phyloP scores from a whole-genome alignment of 1,140 invertebrate species.

The Euschistus heros region DNA sequence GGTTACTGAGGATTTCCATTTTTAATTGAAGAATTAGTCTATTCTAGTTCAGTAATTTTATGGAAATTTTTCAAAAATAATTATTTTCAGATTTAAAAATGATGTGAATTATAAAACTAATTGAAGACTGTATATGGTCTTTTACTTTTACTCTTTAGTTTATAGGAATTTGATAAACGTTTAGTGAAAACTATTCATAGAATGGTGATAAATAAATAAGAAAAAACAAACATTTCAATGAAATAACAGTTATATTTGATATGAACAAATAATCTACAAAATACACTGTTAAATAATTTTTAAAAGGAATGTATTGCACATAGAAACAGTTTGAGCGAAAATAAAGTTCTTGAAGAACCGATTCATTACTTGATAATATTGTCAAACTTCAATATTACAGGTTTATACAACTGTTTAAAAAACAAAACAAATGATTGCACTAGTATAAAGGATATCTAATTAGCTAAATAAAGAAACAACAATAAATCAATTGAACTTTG shows the following conservation, averaged over 20 bases:
- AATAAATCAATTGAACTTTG: constrained; percentile 11
- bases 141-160: too few relatives aligned
- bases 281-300: constrained; percentile 22
- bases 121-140: too few relatives aligned
- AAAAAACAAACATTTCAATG: constrained; percentile 9
- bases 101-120: too few relatives aligned
- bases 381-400: constrained; percentile 1
- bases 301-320: constrained; percentile 23
- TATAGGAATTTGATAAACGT: too few relatives aligned
- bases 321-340: constrained; percentile 16
- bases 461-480: constrained; percentile 11
- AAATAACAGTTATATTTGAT: constrained; percentile 30
- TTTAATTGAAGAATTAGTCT: too few relatives aligned
- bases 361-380: constrained; percentile 1
- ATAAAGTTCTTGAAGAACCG: constrained; percentile 13
- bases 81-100: too few relatives aligned
- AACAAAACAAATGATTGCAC: constrained; percentile 16
- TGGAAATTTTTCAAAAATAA: too few relatives aligned
- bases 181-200: too few relatives aligned
- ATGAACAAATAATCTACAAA: constrained; percentile 30
- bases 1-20: too few relatives aligned
- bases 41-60: too few relatives aligned
- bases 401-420: constrained; percentile 17
- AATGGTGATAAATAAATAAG: neutral
- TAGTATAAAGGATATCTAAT: constrained; percentile 3